Evolutionary conservation across 2,888 invertebrate genomes (phyloP).

Genomic region (Drosophila vallismaia): DNA sequence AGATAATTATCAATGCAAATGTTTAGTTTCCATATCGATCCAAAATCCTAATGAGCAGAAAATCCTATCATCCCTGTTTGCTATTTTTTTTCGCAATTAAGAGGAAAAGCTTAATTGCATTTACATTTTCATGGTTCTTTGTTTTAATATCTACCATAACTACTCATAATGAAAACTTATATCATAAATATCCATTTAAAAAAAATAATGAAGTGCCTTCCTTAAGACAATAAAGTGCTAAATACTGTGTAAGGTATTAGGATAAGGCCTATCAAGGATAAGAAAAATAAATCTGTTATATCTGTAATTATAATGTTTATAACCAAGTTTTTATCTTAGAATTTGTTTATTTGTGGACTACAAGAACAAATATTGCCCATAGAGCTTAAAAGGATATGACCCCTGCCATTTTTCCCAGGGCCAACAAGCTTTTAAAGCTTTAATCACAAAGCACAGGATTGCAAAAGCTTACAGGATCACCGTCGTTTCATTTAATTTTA

Average conservation of each 20-base stretch:
- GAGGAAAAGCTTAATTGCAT: neutral
- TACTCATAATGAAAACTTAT: too few relatives aligned
- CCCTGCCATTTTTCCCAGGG: neutral
- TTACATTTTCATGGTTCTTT: neutral
- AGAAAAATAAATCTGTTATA: too few relatives aligned
- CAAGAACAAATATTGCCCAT: too few relatives aligned
- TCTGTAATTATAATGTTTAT: too few relatives aligned
- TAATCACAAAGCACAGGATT: neutral
- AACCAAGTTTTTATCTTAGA: too few relatives aligned
- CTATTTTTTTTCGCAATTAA: neutral
- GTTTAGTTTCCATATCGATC: conserved; percentile 20
- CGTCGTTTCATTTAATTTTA: too few relatives aligned
- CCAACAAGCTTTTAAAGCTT: neutral
- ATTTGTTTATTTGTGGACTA: too few relatives aligned
- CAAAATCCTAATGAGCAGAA: conserved; percentile 6
- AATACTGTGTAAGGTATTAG: too few relatives aligned
- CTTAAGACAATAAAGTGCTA: too few relatives aligned
- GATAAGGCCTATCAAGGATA: too few relatives aligned
- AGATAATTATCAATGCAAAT: conserved; percentile 41
- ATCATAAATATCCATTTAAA: too few relatives aligned
- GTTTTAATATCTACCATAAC: neutral
- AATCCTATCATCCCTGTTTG: neutral
- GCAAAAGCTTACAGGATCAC: conserved; percentile 2
- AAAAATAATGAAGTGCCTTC: too few relatives aligned
- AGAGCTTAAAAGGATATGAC: neutral